Evolutionary conservation across 1,140 invertebrate species (phyloP), one percentile per base, ranked within the genome.

Genomic region (Pachyrhynchus sulphureomaculatus): DNA sequence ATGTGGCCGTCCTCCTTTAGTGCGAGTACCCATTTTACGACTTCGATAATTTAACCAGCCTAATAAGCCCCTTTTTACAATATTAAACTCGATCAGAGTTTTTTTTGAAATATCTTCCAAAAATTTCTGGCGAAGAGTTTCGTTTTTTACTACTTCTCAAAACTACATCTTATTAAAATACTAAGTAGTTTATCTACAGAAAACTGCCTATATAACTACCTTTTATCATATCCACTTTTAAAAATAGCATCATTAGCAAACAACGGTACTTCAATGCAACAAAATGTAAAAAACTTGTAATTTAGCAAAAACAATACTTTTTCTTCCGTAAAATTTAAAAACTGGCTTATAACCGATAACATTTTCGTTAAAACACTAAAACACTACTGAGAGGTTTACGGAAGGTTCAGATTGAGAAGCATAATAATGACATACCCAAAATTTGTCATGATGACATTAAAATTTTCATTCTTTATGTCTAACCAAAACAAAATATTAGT

Each of bases 401-500:
- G 54, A 57, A 59, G 45, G 56, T 49, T 48, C 41, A 23, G 29
- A 41, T 10, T 9, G n/a, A n/a, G n/a, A n/a, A n/a, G n/a, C 33
- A 44, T 53, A 36, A 47, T 24, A 26, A 29, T 41, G 37, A n/a
- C 45, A 41, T 49, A 2, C 56, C 45, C 26, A 54, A 47, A 56
- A 62, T 55, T 62, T 51, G 53, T 56, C 60, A 62, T 51, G 42
- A 62, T 62, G 60, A 62, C 60, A 62, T 62, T 62, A 55, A 56
- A 55, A 33, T 41, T 62, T 56, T 37, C 37, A 12, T 36, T n/a
- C n/a, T n/a, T n/a, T n/a, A n/a, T n/a, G n/a, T n/a, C n/a, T n/a
- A n/a, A n/a, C n/a, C n/a, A n/a, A n/a, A n/a, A n/a, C n/a, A n/a
- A n/a, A n/a, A n/a, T n/a, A n/a, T n/a, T n/a, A n/a, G n/a, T n/a